A percentile compares a stretch with the other conserved stretches of the same genome.
Evolutionary conservation across 2,113 vertebrate species (phyloP).

Genomic region (Macroglossus sobrinus): DNA sequence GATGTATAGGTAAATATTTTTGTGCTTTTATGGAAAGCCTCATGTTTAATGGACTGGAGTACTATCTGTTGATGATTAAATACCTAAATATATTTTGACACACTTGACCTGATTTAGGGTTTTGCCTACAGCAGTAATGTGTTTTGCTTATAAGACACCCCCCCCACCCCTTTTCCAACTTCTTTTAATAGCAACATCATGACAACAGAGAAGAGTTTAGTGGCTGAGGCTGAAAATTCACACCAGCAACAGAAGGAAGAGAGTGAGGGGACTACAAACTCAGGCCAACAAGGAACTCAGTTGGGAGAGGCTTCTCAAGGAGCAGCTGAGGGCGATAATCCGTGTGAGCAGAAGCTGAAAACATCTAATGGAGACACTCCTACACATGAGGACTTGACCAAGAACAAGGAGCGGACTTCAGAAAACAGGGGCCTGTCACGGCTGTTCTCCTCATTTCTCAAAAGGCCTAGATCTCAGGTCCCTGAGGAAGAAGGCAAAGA

Average conservation of each 20-base stretch:
- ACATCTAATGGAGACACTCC: slow-evolving; percentile 81
- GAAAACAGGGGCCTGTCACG: slow-evolving; percentile 91
- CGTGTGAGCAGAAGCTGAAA: slow-evolving; percentile 73
- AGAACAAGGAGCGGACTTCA: slow-evolving; percentile 82
- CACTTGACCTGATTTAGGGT: neutral
- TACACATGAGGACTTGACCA: slow-evolving; percentile 84
- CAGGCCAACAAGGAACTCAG: slow-evolving; percentile 73
- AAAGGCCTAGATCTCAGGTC: slow-evolving; percentile 92
- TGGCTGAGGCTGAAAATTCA: slow-evolving; percentile 79
- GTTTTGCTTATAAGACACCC: neutral
- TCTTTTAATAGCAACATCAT: slow-evolving; percentile 86
- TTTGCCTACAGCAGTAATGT: neutral
- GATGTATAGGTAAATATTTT: slow-evolving; percentile 44
- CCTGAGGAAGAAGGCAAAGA: slow-evolving; percentile 86
- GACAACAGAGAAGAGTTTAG: slow-evolving; percentile 94
- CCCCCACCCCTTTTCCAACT: neutral
- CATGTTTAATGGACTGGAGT: neutral
- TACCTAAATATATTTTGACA: neutral
- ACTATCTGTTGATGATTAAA: neutral
- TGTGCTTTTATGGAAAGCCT: slow-evolving; percentile 44
- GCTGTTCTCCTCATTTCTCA: slow-evolving; percentile 95
- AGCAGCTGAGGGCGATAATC: slow-evolving; percentile 48
- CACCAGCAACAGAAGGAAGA: slow-evolving; percentile 82
- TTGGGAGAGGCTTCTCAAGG: slow-evolving; percentile 66
- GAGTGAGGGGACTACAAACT: slow-evolving; percentile 74